Evolutionary conservation across 2,113 vertebrate species (phyloP).

Genomic region (Sminthopsis crassicaudata): DNA sequence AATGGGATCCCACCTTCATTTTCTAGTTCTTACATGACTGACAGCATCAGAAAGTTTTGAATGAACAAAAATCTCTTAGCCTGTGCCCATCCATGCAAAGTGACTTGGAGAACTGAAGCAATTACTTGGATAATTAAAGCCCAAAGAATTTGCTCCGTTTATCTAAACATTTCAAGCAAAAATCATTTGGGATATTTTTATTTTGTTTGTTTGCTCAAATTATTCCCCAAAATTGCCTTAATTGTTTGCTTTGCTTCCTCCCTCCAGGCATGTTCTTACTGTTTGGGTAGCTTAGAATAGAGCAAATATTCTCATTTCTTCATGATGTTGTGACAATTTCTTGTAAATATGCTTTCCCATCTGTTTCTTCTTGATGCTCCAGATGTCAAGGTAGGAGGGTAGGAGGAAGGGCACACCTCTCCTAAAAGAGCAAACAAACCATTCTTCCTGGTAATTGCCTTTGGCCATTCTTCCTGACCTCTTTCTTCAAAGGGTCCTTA

Average conservation of each 20-base stretch:
- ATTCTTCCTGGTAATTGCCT: neutral
- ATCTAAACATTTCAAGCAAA: neutral
- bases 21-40: neutral
- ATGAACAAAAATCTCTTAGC: neutral
- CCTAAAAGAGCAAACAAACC: neutral
- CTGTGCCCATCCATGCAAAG: neutral
- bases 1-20: neutral
- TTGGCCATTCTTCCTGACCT: neutral
- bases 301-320: neutral
- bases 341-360: neutral
- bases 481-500: neutral
- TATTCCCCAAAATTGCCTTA: neutral
- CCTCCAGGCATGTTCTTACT: neutral
- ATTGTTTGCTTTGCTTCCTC: neutral
- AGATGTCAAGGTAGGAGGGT: neutral
- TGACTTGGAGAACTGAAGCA: neutral
- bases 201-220: neutral
- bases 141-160: neutral
- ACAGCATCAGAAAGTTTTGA: neutral
- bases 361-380: neutral
- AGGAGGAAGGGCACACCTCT: neutral
- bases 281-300: neutral
- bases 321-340: neutral
- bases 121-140: neutral
- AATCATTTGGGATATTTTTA: neutral